A percentile compares a stretch with the other conserved stretches of the same genome.
These are phyloP conservation scores for Pachypeltis micranthus DNA, from an alignment of 1,140 invertebrate genomes.

Conservation along the genomic window DNA sequence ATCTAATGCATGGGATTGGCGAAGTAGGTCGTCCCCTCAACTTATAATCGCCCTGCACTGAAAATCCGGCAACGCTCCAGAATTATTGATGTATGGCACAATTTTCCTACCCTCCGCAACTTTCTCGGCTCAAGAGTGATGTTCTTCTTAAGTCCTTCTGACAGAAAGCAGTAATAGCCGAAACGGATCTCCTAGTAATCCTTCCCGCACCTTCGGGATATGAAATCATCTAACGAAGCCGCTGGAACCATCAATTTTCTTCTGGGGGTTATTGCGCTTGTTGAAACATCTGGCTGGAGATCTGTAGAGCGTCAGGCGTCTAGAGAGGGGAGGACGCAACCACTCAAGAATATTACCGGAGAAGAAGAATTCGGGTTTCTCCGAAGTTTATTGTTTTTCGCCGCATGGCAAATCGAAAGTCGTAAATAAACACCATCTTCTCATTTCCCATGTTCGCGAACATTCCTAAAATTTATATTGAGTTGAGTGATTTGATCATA, in stretches of 20 bases:
- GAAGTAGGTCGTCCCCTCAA: too few species aligned
- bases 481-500: too few species aligned
- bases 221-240: background rate
- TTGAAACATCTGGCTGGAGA: constrained; percentile 1
- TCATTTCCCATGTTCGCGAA: too few species aligned
- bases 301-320: background rate
- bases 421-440: too few species aligned
- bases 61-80: too few species aligned
- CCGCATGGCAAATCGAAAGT: too few species aligned
- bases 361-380: background rate
- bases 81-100: background rate
- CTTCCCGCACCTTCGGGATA: background rate
- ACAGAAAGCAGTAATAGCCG: background rate
- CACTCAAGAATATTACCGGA: background rate
- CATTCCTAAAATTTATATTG: too few species aligned
- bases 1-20: too few species aligned
- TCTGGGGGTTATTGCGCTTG: background rate
- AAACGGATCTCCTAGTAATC: background rate
- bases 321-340: background rate
- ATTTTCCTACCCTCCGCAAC: background rate
- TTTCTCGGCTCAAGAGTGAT: background rate
- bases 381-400: background rate
- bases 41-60: too few species aligned
- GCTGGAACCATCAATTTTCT: background rate
- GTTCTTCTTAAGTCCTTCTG: background rate